phyloP scores from a whole-genome alignment of 2,888 invertebrate species.

The Plagiodera versicolora region DNA sequence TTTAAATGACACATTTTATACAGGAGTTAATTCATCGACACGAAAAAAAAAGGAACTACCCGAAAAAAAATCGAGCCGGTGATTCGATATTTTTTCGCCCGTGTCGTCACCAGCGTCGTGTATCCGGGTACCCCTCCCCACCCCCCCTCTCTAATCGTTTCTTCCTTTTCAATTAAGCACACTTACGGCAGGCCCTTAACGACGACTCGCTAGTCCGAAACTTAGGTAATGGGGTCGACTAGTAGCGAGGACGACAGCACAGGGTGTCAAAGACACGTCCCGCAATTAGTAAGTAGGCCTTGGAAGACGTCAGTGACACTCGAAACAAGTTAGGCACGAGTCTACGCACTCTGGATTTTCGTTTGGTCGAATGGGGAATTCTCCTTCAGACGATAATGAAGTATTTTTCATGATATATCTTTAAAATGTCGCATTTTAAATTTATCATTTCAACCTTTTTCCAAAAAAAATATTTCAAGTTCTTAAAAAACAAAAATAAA shows the following conservation, averaged over 20 bases:
- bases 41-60: too few species aligned
- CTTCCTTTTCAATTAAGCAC: conserved; percentile 14
- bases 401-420: too few species aligned
- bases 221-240: conserved; percentile 28
- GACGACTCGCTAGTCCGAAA: conserved; percentile 21
- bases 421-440: too few species aligned
- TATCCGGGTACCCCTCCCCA: too few species aligned
- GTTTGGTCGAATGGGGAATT: too few species aligned
- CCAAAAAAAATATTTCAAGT: too few species aligned
- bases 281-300: conserved; percentile 41
- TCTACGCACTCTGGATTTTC: conserved; percentile 36
- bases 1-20: too few species aligned
- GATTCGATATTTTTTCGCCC: background rate
- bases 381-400: too few species aligned
- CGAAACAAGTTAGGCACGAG: conserved; percentile 34
- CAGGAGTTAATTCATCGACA: too few species aligned
- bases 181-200: conserved; percentile 12
- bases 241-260: conserved; percentile 12
- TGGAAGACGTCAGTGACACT: conserved; percentile 37
- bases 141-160: conserved; percentile 2
- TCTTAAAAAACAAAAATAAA: too few species aligned
- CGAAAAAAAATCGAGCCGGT: too few species aligned
- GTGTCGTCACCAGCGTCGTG: background rate
- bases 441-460: too few species aligned
- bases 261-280: conserved; percentile 42